Evolutionary conservation across 2,888 invertebrate genomes (phyloP).

Genomic region (Clivina fossor): DNA sequence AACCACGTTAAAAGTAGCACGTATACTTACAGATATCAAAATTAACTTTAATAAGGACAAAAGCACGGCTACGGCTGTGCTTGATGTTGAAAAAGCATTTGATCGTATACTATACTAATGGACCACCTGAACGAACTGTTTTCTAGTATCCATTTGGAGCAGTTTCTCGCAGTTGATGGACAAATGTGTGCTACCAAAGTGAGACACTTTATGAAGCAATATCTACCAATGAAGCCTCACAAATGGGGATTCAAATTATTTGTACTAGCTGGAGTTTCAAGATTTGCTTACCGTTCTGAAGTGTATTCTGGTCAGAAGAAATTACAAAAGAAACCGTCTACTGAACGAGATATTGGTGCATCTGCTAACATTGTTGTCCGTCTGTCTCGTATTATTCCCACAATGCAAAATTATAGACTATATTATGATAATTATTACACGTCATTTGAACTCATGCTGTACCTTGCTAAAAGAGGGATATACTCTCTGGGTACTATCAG

Average conservation of each 20-base stretch:
- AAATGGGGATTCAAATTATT: constrained; percentile 45
- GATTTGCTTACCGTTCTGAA: constrained; percentile 44
- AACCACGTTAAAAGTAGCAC: too few species aligned
- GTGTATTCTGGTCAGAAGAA: constrained; percentile 43
- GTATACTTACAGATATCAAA: too few species aligned
- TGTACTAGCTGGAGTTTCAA: constrained; percentile 41
- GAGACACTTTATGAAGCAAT: constrained; percentile 43
- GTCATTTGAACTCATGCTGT: constrained; percentile 41
- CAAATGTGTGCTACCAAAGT: constrained; percentile 46
- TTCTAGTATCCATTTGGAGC: constrained; percentile 42
- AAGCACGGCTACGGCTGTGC: too few species aligned
- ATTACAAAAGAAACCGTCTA: constrained; percentile 34
- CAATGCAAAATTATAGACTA: constrained; percentile 44
- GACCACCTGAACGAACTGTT: constrained; percentile 44
- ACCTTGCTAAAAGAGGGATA: constrained; percentile 43
- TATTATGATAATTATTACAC: constrained; percentile 48
- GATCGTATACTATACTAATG: too few species aligned
- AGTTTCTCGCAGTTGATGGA: constrained; percentile 43
- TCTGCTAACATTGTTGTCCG: constrained; percentile 46
- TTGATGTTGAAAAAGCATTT: too few species aligned
- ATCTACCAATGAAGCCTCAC: constrained; percentile 46
- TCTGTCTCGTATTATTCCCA: constrained; percentile 43
- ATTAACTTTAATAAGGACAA: too few species aligned
- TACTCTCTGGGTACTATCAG: constrained; percentile 44
- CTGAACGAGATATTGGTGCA: constrained; percentile 44